phyloP scores from a whole-genome alignment of 2,888 invertebrate genomes.

The Dynastes hyllus region DNA sequence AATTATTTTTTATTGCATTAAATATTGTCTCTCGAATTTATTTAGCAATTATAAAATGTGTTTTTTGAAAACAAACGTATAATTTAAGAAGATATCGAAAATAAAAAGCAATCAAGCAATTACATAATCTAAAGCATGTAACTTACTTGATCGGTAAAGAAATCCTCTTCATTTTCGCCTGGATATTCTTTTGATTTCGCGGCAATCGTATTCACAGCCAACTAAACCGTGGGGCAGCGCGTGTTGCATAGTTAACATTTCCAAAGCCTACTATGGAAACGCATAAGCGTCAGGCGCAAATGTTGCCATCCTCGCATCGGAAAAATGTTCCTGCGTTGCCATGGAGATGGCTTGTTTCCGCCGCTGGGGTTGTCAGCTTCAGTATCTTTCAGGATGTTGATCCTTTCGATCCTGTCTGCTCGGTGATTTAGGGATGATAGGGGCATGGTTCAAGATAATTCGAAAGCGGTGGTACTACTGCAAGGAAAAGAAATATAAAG shows the following conservation, averaged over 20 bases:
- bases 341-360: constrained; percentile 49
- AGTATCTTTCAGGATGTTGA: constrained; percentile 41
- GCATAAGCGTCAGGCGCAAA: constrained; percentile 53
- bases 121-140: not conserved
- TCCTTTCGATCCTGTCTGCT: constrained; percentile 11
- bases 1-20: no score
- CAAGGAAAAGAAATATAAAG: no score
- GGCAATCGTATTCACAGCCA: constrained; percentile 49
- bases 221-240: constrained; percentile 46
- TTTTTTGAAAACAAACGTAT: no score
- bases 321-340: constrained; percentile 48
- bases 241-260: constrained; percentile 54
- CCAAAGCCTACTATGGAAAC: constrained; percentile 35
- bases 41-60: no score
- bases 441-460: not conserved
- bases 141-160: constrained; percentile 29
- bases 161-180: constrained; percentile 2
- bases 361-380: constrained; percentile 17
- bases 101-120: not conserved
- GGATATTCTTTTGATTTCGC: constrained; percentile 12
- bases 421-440: not conserved
- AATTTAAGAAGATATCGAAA: no score
- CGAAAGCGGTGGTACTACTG: not conserved
- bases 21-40: no score
- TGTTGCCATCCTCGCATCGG: constrained; percentile 10